Conservation (phyloP, 2,113 vertebrate genomes). For the Cochlearius cochlearius region DNA sequence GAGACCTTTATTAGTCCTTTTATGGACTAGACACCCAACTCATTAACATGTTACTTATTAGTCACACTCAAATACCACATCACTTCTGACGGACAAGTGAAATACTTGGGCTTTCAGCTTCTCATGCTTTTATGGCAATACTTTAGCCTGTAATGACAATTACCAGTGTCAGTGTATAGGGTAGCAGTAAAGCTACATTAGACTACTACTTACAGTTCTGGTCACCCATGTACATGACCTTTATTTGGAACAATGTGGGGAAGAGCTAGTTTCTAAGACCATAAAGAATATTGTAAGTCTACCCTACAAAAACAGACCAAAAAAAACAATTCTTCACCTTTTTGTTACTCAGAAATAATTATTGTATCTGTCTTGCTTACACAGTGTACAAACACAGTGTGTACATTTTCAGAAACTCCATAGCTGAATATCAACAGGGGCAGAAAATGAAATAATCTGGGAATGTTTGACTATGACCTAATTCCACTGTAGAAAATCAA, state of each 20-base stretch:
- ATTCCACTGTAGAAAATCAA: constrained; percentile 27
- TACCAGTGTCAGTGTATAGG: not conserved
- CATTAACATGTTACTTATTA: not conserved
- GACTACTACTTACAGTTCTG: not conserved
- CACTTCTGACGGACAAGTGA: not conserved
- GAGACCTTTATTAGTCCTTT: not conserved
- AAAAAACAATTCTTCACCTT: not conserved
- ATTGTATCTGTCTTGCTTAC: not conserved
- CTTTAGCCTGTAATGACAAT: not conserved
- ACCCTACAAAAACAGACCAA: not conserved
- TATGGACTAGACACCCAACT: not conserved
- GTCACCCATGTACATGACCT: not conserved
- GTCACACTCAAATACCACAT: not conserved
- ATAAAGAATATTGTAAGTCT: not conserved
- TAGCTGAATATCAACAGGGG: not conserved
- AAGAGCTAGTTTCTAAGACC: not conserved
- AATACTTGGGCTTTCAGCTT: not conserved
- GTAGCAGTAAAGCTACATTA: not conserved
- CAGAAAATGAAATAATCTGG: not conserved
- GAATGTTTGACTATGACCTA: not conserved
- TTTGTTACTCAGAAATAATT: not conserved
- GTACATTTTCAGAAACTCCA: not conserved
- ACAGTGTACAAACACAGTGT: not conserved
- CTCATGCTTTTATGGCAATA: not conserved
- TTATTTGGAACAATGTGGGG: not conserved